These are phyloP conservation scores for Crepidodera aurea DNA, from an alignment of 2,888 invertebrate species.

Conservation along the genomic window DNA sequence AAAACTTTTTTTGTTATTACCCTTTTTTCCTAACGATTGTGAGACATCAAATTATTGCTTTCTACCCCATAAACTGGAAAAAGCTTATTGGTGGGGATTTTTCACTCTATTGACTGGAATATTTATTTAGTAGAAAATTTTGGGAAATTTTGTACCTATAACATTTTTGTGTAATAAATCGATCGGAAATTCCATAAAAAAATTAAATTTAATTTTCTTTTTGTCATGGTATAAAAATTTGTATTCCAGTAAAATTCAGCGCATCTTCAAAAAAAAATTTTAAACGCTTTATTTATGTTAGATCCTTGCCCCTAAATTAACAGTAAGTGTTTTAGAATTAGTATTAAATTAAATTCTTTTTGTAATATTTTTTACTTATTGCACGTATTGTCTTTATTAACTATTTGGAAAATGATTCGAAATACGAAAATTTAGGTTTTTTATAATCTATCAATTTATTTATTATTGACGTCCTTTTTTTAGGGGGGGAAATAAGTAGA, in stretches of 20 bases:
- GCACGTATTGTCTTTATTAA: conserved; percentile 24
- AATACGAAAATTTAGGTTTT: neutral
- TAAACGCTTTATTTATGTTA: conserved; percentile 45
- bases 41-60: too few relatives aligned
- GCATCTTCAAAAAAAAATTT: conserved; percentile 31
- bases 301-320: conserved; percentile 39
- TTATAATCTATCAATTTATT: conserved; percentile 1
- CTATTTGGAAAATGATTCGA: neutral
- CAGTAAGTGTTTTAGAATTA: conserved; percentile 33
- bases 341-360: conserved; percentile 37
- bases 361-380: conserved; percentile 33
- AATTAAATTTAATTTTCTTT: conserved; percentile 24
- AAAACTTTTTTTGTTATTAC: too few relatives aligned
- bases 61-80: too few relatives aligned
- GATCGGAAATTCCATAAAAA: neutral
- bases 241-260: conserved; percentile 18
- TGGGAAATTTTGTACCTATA: conserved; percentile 27
- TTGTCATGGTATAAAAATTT: conserved; percentile 26
- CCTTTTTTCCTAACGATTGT: too few relatives aligned
- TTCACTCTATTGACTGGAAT: neutral
- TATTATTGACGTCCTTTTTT: neutral
- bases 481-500: neutral
- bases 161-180: conserved; percentile 4
- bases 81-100: too few relatives aligned
- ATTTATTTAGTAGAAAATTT: conserved; percentile 11